Conservation (phyloP, 2,113 vertebrate species). For the Lophochroa leadbeateri region DNA sequence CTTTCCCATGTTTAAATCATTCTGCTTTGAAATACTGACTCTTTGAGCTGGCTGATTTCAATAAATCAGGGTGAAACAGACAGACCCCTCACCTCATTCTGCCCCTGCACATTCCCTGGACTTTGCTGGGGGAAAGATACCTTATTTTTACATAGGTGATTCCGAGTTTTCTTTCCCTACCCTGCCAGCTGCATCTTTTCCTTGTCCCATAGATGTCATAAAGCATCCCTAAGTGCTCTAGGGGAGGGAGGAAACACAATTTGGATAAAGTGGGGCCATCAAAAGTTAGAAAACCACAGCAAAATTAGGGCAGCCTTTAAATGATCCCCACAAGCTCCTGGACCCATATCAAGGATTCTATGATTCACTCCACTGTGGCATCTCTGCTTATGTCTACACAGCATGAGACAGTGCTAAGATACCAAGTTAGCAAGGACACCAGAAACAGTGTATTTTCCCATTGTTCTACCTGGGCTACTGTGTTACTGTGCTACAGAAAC, state of each 20-base stretch:
- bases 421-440: neutral
- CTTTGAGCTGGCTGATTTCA: neutral
- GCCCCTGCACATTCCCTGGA: neutral
- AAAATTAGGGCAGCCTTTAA: neutral
- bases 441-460: neutral
- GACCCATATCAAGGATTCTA: neutral
- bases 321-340: neutral
- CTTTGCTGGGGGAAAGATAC: accelerated
- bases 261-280: neutral
- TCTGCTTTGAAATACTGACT: neutral
- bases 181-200: neutral
- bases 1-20: neutral
- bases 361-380: accelerated
- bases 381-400: accelerated
- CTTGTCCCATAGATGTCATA: neutral
- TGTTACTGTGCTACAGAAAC: neutral
- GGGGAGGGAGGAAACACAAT: neutral
- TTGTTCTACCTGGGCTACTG: neutral
- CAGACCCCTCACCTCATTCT: neutral
- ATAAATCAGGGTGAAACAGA: neutral
- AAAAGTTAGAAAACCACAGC: neutral
- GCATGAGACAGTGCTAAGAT: neutral
- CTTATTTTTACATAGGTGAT: neutral
- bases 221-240: neutral
- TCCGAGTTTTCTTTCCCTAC: neutral